These are phyloP conservation scores for Diphyllodes magnificus DNA, from an alignment of 2,113 vertebrate species.

Conservation along the genomic window DNA sequence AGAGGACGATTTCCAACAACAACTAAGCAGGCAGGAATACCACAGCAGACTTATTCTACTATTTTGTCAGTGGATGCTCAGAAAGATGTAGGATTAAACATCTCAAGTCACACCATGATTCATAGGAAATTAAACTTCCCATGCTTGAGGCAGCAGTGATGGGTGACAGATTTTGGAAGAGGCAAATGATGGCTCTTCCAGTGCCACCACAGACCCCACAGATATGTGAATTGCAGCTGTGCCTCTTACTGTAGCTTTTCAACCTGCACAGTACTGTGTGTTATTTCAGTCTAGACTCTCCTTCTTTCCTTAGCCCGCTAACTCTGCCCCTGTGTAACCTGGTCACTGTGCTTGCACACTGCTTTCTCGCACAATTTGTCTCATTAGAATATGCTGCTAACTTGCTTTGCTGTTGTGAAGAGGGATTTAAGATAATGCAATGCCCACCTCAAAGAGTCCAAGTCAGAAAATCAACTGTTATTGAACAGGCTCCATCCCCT, in stretches of 20 bases:
- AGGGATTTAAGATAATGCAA: not conserved
- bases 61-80: not conserved
- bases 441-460: not conserved
- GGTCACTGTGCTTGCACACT: not conserved
- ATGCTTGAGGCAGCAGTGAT: not conserved
- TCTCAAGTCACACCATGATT: not conserved
- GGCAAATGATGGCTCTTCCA: not conserved
- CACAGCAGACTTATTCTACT: not conserved
- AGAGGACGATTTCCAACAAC: not conserved
- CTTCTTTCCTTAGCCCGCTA: not conserved
- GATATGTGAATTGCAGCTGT: not conserved
- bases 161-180: not conserved
- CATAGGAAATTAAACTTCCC: slow-evolving; percentile 15
- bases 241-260: not conserved
- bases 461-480: not conserved
- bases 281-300: not conserved
- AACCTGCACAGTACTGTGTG: not conserved
- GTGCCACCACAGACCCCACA: not conserved
- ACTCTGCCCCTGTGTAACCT: not conserved
- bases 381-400: not conserved
- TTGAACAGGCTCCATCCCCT: not conserved
- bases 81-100: not conserved
- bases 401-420: not conserved
- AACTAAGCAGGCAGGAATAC: not conserved
- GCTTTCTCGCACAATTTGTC: not conserved